These are phyloP conservation scores for Drepana falcataria DNA, from an alignment of 2,888 invertebrate genomes.

Conservation along the genomic window DNA sequence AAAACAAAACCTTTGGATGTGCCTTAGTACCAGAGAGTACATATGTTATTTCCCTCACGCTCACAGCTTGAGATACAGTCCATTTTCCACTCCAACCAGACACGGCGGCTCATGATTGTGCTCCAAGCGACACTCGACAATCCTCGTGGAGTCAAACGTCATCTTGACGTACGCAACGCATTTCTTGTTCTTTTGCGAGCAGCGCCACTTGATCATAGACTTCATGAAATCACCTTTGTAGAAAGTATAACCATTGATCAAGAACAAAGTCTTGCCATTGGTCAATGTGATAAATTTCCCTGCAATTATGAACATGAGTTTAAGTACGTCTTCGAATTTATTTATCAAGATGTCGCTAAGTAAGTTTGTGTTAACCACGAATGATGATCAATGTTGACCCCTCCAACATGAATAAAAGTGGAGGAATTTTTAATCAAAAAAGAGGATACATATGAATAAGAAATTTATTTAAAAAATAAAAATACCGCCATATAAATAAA, in stretches of 20 bases:
- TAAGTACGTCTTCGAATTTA: too few relatives aligned
- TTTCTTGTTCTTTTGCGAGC: not conserved
- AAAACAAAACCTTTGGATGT: not conserved
- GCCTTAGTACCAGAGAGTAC: not conserved
- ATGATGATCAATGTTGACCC: too few relatives aligned
- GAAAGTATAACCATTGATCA: slow-evolving; percentile 16
- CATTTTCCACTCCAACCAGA: slow-evolving; percentile 2
- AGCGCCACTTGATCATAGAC: not conserved
- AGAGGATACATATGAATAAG: too few relatives aligned
- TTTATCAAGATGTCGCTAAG: too few relatives aligned
- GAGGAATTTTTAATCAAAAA: too few relatives aligned
- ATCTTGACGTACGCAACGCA: not conserved
- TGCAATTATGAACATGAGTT: not conserved
- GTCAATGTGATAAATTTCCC: slow-evolving; percentile 5
- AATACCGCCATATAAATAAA: too few relatives aligned
- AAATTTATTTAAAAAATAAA: too few relatives aligned
- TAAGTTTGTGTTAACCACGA: too few relatives aligned
- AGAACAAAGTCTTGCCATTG: slow-evolving; percentile 6
- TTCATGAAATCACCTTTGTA: slow-evolving; percentile 4
- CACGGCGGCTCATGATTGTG: not conserved
- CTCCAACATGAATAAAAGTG: too few relatives aligned
- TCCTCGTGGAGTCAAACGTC: not conserved
- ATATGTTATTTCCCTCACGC: not conserved
- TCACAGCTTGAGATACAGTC: slow-evolving; percentile 8
- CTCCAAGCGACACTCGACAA: not conserved